Percentiles rank a stretch among this genome's conserved stretches.
phyloP scores from a whole-genome alignment of 2,797 vertebrate species.

The Syncerus caffer region DNA sequence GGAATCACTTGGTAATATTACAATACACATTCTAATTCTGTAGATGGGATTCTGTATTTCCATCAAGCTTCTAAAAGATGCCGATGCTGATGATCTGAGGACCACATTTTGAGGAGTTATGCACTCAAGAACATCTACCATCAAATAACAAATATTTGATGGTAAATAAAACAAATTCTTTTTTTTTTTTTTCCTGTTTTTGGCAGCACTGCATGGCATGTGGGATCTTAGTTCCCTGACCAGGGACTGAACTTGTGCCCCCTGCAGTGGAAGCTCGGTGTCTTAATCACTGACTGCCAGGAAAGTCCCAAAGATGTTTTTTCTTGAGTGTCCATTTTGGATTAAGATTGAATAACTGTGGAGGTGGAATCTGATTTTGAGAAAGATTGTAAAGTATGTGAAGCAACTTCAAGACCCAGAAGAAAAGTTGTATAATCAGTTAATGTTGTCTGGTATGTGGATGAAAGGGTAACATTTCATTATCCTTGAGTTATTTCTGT shows the following conservation, averaged over 20 bases:
- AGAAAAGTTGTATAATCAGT: background rate
- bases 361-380: background rate
- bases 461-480: background rate
- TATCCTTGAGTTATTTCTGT: background rate
- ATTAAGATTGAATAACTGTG: background rate
- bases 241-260: background rate
- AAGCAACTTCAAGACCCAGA: background rate
- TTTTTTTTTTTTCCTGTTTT: background rate
- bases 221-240: background rate
- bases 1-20: background rate
- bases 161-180: background rate
- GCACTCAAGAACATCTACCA: too few species aligned
- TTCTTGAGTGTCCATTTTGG: background rate
- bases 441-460: background rate
- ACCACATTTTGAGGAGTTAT: background rate
- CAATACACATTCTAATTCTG: background rate
- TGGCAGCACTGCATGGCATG: background rate
- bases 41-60: background rate
- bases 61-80: background rate
- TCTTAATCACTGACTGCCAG: background rate
- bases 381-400: background rate
- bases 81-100: background rate
- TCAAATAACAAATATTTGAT: background rate
- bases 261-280: background rate
- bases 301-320: background rate